Base-by-base conservation (phyloP, 2,888 invertebrate genomes). In the Beris morrisii region DNA sequence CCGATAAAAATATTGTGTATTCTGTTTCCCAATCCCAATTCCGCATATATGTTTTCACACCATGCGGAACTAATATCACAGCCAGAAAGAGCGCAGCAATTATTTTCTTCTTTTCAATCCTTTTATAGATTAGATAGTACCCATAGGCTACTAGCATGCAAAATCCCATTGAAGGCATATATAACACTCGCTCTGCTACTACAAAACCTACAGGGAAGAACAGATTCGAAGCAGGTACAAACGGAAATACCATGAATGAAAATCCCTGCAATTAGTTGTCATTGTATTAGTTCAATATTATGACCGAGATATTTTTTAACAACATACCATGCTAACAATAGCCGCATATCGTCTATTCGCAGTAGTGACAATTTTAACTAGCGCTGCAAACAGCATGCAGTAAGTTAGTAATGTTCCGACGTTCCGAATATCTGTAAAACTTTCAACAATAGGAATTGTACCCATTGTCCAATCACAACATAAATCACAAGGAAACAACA, bases 401-500 rank as follows among this genome's bases (percentile, higher is more conserved):
- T 90, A 91, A 48, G 91, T 85, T 0, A 84, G 82, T 30, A 93
- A 57, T 0, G 95, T 96, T 13, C 88, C 87, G 55, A 95, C 71
- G 82, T 96, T 96, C 50, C 97, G 85, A 0, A 85, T 81, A 81
- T 97, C 97, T 5, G 85, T 76, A 77, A 94, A 85, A 45, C 90
- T 88, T 72, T 89, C 87, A 55, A 97, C 84, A 65, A 97, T 81
- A 0, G 95, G 92, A 66, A 97, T 75, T 30, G 79, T 79, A 22
- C 80, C 97, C 97, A 97, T 97, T 54, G 97, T 97, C 97, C 97
- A 97, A 83, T 97, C 97, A 81, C 97, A 97, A 82, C 97, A 97
- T 65, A 97, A 84, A 73, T 92, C 88, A 72, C 91, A 91, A 2
- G 97, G 97, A 75, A 92, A 88, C 64, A 96, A 84, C 71, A 97